Conservation (phyloP, 2,888 invertebrate species). For the Platycheirus rosarum region DNA sequence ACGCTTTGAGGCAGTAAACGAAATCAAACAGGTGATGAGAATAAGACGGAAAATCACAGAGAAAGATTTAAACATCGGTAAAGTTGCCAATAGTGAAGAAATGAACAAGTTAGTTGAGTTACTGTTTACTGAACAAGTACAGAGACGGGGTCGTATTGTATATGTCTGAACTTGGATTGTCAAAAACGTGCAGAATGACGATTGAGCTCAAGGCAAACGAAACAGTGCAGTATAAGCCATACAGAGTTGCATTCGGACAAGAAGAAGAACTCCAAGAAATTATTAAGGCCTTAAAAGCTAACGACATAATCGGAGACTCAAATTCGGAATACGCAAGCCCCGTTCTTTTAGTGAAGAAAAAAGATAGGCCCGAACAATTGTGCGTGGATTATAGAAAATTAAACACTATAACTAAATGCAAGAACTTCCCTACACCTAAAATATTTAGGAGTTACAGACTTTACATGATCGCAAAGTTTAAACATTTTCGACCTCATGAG, state of each 20-base stretch:
- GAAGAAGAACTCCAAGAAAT: conserved; percentile 9
- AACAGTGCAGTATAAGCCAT: conserved; percentile 13
- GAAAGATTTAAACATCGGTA: too few species aligned
- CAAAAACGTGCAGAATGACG: conserved; percentile 24
- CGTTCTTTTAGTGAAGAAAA: too few species aligned
- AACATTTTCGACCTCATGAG: conserved; percentile 20
- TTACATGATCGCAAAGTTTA: conserved; percentile 10
- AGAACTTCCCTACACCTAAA: conserved; percentile 15
- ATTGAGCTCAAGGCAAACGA: conserved; percentile 16
- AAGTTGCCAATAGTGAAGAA: too few species aligned
- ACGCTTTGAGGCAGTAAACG: too few species aligned
- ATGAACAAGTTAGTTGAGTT: neutral
- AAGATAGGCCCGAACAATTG: conserved; percentile 11
- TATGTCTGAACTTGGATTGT: conserved; percentile 7
- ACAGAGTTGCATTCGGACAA: conserved; percentile 11
- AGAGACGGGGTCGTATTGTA: conserved; percentile 8
- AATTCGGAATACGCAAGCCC: conserved; percentile 17
- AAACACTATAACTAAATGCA: conserved; percentile 7
- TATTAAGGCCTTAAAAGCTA: too few species aligned
- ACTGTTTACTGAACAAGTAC: neutral
- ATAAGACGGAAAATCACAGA: too few species aligned
- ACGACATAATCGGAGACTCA: conserved; percentile 30
- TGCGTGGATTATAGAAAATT: conserved; percentile 16
- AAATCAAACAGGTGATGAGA: too few species aligned
- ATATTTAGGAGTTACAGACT: conserved; percentile 10